A percentile compares a stretch with the other conserved stretches of the same genome.
Conservation (phyloP, 2,113 vertebrate species). For the Tilapia sparmanii region DNA sequence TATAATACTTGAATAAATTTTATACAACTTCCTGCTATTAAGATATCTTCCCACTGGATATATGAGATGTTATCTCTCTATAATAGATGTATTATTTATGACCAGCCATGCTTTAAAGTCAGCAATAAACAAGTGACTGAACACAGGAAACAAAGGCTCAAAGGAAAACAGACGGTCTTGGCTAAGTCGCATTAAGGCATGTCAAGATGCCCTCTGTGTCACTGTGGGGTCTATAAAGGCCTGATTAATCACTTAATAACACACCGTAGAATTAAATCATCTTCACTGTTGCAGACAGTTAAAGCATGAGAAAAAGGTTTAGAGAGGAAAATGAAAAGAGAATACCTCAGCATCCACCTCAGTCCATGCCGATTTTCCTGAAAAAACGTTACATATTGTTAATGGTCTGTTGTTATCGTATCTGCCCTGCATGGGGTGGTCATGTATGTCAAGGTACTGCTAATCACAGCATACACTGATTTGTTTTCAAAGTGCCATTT, state of each 20-base stretch:
- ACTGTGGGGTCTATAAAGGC: constrained; percentile 28
- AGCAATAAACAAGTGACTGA: constrained; percentile 39
- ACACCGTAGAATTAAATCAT: constrained; percentile 17
- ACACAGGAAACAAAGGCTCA: constrained; percentile 16
- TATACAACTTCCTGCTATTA: constrained; percentile 31
- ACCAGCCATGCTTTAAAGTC: constrained; percentile 29
- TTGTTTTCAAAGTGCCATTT: constrained; percentile 44
- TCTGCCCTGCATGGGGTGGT: neutral
- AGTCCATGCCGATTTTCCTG: neutral
- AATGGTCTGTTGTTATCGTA: neutral
- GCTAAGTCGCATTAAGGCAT: neutral
- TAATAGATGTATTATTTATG: constrained; percentile 46
- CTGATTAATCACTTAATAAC: constrained; percentile 50
- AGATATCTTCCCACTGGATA: constrained; percentile 20
- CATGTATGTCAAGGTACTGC: constrained; percentile 6
- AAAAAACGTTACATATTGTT: neutral
- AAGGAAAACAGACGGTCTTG: neutral
- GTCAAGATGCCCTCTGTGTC: neutral
- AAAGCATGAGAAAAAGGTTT: neutral
- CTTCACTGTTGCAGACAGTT: constrained; percentile 15
- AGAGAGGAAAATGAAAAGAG: neutral
- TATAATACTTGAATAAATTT: constrained; percentile 30
- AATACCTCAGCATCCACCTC: neutral
- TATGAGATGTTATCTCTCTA: constrained; percentile 8
- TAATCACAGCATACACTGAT: constrained; percentile 45